These are phyloP conservation scores for Falco peregrinus DNA, from an alignment of 2,797 vertebrate species.

Conservation along the genomic window DNA sequence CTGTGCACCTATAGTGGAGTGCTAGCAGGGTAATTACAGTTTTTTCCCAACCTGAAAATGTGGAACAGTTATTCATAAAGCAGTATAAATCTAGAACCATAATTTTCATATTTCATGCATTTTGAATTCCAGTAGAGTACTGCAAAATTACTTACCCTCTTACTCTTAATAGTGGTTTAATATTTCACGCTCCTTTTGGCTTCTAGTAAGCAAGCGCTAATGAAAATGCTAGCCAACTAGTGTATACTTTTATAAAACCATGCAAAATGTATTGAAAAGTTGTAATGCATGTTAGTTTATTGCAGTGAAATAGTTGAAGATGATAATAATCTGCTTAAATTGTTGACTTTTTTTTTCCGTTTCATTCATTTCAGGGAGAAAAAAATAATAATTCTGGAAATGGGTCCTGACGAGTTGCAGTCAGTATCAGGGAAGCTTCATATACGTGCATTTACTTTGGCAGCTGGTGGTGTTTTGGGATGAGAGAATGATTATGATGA, in stretches of 20 bases:
- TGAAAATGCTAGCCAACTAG: neutral
- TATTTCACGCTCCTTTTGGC: neutral
- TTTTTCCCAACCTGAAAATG: neutral
- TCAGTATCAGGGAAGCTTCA: conserved; percentile 55
- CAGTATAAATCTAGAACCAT: neutral
- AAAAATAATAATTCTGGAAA: conserved; percentile 45
- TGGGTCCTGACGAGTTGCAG: conserved; percentile 49
- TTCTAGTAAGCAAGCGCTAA: neutral
- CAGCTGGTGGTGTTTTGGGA: conserved; percentile 58
- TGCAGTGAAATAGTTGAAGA: neutral
- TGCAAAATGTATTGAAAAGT: neutral
- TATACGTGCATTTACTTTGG: conserved; percentile 71
- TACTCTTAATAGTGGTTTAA: neutral
- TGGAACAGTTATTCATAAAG: neutral
- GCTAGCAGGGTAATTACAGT: accelerated
- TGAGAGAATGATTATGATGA: conserved; percentile 62
- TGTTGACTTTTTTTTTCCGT: neutral
- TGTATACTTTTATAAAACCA: neutral
- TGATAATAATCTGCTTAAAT: neutral
- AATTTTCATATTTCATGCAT: neutral
- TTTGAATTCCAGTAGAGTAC: neutral
- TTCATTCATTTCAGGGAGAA: neutral
- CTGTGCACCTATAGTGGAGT: neutral
- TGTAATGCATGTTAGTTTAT: neutral
- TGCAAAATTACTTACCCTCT: neutral